A percentile compares a stretch with the other conserved stretches of the same genome.
phyloP scores from a whole-genome alignment of 1,140 invertebrate species.

The Zaprionus camerounensis region DNA sequence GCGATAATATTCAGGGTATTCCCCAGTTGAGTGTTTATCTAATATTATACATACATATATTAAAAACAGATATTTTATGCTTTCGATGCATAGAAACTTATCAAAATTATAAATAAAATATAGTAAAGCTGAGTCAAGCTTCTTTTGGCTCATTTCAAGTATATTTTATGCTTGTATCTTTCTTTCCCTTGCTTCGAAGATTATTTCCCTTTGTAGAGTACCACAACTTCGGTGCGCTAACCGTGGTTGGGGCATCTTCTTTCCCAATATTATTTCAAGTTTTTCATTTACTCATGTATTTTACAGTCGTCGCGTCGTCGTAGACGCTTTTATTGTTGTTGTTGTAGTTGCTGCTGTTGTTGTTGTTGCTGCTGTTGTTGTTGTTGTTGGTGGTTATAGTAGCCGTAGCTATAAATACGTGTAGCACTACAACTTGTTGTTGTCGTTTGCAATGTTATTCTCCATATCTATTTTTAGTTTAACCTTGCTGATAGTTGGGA shows the following conservation, averaged over 20 bases:
- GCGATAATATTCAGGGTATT: too few relatives aligned
- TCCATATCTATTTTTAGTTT: conserved; percentile 56
- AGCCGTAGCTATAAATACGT: conserved; percentile 41
- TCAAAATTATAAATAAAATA: too few relatives aligned
- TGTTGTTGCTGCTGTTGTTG: conserved; percentile 3
- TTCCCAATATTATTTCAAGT: conserved; percentile 33
- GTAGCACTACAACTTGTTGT: conserved; percentile 35
- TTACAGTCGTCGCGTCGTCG: conserved; percentile 26
- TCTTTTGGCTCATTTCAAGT: too few relatives aligned
- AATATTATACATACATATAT: too few relatives aligned
- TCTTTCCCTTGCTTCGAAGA: too few relatives aligned
- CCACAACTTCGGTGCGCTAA: background rate
- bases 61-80: too few relatives aligned
- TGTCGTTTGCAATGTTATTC: conserved; percentile 48
- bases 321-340: background rate
- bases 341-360: conserved; percentile 9
- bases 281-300: conserved; percentile 43
- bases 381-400: conserved; percentile 2
- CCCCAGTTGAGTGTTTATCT: too few relatives aligned
- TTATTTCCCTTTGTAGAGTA: conserved; percentile 8
- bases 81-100: too few relatives aligned
- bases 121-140: too few relatives aligned
- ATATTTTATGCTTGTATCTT: too few relatives aligned
- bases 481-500: conserved; percentile 44
- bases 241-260: background rate